These are phyloP conservation scores for Chanos chanos DNA, from an alignment of 2,797 vertebrate species.

Conservation along the genomic window DNA sequence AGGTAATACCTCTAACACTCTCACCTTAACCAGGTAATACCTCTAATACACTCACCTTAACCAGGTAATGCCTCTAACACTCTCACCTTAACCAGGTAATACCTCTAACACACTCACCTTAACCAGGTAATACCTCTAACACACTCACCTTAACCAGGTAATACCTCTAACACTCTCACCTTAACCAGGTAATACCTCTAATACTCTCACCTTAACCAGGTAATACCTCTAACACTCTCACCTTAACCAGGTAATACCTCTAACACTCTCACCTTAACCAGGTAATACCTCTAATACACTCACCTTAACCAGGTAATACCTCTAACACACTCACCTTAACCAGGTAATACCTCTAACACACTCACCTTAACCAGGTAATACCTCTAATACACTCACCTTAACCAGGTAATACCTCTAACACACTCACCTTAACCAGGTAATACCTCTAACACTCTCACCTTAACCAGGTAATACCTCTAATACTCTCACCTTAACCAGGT, in stretches of 20 bases:
- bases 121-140: background rate
- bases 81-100: constrained; percentile 69
- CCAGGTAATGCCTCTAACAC: background rate
- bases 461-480: constrained; percentile 65
- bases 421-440: background rate
- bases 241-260: background rate
- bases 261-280: no score
- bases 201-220: constrained; percentile 64
- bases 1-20: background rate
- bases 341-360: no score
- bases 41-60: background rate
- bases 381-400: background rate
- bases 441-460: constrained; percentile 51
- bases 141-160: no score
- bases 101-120: no score
- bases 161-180: background rate
- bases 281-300: no score
- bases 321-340: constrained; percentile 63
- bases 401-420: no score
- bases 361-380: no score
- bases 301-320: background rate
- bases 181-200: background rate
- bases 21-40: no score
- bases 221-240: constrained; percentile 65
- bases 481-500: constrained; percentile 54